A percentile compares a stretch with the other conserved stretches of the same genome.
Evolutionary conservation across 2,797 vertebrate species (phyloP).

Genomic region (Betta splendens): DNA sequence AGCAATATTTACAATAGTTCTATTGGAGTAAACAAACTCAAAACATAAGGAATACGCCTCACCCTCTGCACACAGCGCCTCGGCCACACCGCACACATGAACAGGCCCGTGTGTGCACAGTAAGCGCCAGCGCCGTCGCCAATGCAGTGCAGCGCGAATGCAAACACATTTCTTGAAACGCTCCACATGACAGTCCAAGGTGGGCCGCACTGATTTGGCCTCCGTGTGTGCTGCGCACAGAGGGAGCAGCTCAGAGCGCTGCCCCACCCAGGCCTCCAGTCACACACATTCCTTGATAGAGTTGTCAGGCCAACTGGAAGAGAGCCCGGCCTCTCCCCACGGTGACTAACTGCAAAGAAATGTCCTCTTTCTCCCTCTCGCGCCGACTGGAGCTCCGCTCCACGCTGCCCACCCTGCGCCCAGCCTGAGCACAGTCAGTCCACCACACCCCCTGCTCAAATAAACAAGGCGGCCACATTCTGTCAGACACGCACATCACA

Average conservation of each 20-base stretch:
- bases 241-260: slow-evolving; percentile 49
- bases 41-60: slow-evolving; percentile 10
- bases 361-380: slow-evolving; percentile 75
- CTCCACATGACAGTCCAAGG: slow-evolving; percentile 18
- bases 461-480: slow-evolving; percentile 50
- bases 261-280: slow-evolving; percentile 81
- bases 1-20: neutral
- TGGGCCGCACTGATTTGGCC: slow-evolving; percentile 23
- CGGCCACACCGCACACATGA: slow-evolving; percentile 6
- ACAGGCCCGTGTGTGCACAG: slow-evolving; percentile 5
- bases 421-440: slow-evolving; percentile 30
- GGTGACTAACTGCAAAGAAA: slow-evolving; percentile 84
- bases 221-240: slow-evolving; percentile 41
- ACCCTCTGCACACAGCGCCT: slow-evolving; percentile 11
- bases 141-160: slow-evolving; percentile 16
- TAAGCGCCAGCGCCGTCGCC: slow-evolving; percentile 25
- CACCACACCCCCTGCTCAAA: slow-evolving; percentile 47
- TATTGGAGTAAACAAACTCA: slow-evolving; percentile 16
- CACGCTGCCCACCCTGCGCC: slow-evolving; percentile 46
- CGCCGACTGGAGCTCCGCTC: slow-evolving; percentile 43
- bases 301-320: slow-evolving; percentile 83
- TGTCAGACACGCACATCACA: slow-evolving; percentile 24
- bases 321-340: slow-evolving; percentile 81
- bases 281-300: slow-evolving; percentile 85
- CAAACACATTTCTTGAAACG: slow-evolving; percentile 35